These are phyloP conservation scores for Micrasema longulum DNA, from an alignment of 1,140 invertebrate species.

Conservation along the genomic window DNA sequence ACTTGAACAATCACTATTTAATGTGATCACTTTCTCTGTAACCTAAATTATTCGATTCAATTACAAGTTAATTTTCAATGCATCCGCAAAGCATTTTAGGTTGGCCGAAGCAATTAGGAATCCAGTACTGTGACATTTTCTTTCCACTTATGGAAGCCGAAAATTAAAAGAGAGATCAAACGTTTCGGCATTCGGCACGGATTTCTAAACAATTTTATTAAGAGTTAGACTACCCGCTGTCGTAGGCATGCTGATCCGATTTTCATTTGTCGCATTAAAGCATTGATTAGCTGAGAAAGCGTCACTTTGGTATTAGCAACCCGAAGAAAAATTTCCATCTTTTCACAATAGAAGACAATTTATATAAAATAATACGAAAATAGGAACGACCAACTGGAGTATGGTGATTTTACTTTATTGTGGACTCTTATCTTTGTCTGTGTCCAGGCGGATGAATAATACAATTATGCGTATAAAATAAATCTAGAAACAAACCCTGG, in stretches of 20 bases:
- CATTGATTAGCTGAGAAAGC: neutral
- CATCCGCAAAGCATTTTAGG: constrained; percentile 6
- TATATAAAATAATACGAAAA: neutral
- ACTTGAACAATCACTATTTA: constrained; percentile 10
- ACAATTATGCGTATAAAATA: too few relatives aligned
- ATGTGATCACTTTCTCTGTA: constrained; percentile 18
- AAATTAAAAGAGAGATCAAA: constrained; percentile 29
- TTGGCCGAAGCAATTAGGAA: neutral
- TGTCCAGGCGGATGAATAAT: too few relatives aligned
- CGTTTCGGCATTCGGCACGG: constrained; percentile 24
- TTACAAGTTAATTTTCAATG: neutral
- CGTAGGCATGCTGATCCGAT: neutral
- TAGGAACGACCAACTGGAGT: neutral
- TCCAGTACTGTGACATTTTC: constrained; percentile 18
- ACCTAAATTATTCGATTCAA: constrained; percentile 17
- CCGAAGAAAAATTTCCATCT: neutral
- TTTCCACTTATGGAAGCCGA: neutral
- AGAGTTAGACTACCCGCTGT: neutral
- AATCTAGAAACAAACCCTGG: too few relatives aligned
- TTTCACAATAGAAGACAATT: neutral
- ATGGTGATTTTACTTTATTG: too few relatives aligned
- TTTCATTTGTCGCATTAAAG: neutral
- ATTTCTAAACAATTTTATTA: constrained; percentile 8
- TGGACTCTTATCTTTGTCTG: too few relatives aligned
- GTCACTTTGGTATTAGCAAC: neutral